Conservation (phyloP, 2,113 vertebrate genomes). For the Pelecanus crispus region DNA sequence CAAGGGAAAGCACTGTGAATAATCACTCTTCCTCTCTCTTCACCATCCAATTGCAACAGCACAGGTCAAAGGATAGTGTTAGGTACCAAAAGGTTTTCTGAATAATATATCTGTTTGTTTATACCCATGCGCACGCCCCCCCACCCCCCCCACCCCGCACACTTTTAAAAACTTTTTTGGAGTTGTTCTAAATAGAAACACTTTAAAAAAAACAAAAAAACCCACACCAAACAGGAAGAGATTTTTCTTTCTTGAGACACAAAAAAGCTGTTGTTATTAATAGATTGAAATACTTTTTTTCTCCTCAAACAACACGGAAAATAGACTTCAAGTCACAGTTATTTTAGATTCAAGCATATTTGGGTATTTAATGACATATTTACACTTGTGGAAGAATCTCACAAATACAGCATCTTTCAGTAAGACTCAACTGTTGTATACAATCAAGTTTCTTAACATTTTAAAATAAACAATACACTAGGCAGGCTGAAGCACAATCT, state of each 20-base stretch:
- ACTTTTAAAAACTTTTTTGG: neutral
- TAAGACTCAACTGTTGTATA: neutral
- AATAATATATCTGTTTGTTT: neutral
- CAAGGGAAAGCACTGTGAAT: neutral
- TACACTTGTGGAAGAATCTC: neutral
- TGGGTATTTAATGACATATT: neutral
- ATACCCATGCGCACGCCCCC: neutral
- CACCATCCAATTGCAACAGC: neutral
- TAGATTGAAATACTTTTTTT: neutral
- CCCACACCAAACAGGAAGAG: neutral
- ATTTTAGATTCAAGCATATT: neutral
- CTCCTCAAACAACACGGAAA: neutral
- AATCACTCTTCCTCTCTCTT: neutral
- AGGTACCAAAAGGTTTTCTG: neutral
- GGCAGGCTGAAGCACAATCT: neutral
- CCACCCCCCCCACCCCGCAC: neutral
- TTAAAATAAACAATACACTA: neutral
- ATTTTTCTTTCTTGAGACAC: neutral
- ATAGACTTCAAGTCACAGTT: neutral
- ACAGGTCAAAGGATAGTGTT: neutral
- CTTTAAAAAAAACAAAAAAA: neutral
- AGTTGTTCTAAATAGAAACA: neutral
- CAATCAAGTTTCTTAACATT: neutral
- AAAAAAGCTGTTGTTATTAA: neutral
- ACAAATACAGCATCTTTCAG: neutral